These are phyloP conservation scores for Cerastoderma edule DNA, from an alignment of 2,888 invertebrate genomes.

Conservation along the genomic window DNA sequence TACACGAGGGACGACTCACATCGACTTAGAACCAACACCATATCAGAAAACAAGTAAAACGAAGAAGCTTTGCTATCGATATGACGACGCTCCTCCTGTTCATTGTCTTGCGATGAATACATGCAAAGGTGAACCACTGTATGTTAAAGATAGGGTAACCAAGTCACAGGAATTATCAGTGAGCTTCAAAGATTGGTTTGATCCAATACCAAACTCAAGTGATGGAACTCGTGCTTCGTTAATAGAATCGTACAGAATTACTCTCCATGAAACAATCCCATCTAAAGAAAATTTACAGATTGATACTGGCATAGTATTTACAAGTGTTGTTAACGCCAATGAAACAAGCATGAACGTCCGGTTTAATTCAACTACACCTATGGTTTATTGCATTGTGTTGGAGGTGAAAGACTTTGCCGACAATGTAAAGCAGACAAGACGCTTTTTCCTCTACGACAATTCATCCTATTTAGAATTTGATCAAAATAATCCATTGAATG, in stretches of 20 bases:
- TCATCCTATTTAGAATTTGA: conserved; percentile 23
- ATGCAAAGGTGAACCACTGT: conserved; percentile 32
- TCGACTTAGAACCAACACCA: not conserved
- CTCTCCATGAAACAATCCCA: conserved; percentile 32
- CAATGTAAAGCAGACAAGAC: conserved; percentile 54
- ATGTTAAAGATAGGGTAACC: conserved; percentile 27
- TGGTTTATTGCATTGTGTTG: conserved; percentile 50
- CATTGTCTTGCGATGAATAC: conserved; percentile 20
- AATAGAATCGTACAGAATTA: conserved; percentile 38
- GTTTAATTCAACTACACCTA: conserved; percentile 33
- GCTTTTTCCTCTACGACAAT: conserved; percentile 63
- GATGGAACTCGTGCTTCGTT: conserved; percentile 25
- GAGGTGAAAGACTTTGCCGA: conserved; percentile 59
- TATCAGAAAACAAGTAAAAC: conserved; percentile 13
- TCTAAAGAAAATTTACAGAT: not conserved
- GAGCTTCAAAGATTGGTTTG: conserved; percentile 46
- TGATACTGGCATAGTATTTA: not conserved
- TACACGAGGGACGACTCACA: not conserved
- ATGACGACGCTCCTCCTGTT: conserved; percentile 27
- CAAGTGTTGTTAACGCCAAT: conserved; percentile 6
- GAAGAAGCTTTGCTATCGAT: conserved; percentile 28
- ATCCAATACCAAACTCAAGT: conserved; percentile 36
- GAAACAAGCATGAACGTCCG: not conserved
- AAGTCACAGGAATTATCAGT: conserved; percentile 7
- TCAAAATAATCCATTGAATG: conserved; percentile 21